Conservation (phyloP, 2,888 invertebrate genomes). For the Tromatobia lineatoria region DNA sequence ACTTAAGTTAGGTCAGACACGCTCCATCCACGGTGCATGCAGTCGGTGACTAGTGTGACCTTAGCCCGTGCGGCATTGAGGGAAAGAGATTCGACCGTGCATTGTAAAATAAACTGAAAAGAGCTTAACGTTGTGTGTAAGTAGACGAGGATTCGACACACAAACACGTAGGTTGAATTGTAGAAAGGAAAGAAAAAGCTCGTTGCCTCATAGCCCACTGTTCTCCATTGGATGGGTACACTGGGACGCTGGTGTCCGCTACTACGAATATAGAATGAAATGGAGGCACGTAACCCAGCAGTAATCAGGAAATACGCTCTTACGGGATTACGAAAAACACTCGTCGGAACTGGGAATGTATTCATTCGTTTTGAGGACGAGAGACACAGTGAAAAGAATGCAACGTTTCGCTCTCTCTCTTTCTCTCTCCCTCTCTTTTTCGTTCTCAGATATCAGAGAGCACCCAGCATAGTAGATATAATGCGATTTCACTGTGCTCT, state of each 20-base stretch:
- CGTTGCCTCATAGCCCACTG: not conserved
- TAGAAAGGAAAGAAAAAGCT: not conserved
- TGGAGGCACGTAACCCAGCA: conserved; percentile 56
- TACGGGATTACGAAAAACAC: conserved; percentile 59
- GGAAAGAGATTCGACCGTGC: conserved; percentile 7
- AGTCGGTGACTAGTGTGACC: not conserved
- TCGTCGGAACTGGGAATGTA: conserved; percentile 43
- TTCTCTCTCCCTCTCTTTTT: not conserved
- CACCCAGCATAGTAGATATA: conserved; percentile 1
- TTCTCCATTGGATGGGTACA: not conserved
- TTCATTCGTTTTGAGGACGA: conserved; percentile 41
- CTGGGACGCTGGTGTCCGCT: not conserved
- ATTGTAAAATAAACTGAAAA: conserved; percentile 15
- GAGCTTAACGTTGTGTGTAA: not conserved
- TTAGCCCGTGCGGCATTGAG: conserved; percentile 1
- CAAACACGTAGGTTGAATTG: not conserved
- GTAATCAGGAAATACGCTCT: conserved; percentile 62
- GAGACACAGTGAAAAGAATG: conserved; percentile 22
- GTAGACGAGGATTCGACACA: not conserved
- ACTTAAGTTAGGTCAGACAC: not conserved
- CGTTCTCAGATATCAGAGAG: not conserved
- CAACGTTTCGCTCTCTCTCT: not conserved
- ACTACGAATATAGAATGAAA: conserved; percentile 48
- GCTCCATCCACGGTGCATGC: not conserved
- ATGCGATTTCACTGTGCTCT: conserved; percentile 4